These are phyloP conservation scores for Otolemur crassicaudatus DNA, from an alignment of 2,797 vertebrate genomes.

Conservation along the genomic window DNA sequence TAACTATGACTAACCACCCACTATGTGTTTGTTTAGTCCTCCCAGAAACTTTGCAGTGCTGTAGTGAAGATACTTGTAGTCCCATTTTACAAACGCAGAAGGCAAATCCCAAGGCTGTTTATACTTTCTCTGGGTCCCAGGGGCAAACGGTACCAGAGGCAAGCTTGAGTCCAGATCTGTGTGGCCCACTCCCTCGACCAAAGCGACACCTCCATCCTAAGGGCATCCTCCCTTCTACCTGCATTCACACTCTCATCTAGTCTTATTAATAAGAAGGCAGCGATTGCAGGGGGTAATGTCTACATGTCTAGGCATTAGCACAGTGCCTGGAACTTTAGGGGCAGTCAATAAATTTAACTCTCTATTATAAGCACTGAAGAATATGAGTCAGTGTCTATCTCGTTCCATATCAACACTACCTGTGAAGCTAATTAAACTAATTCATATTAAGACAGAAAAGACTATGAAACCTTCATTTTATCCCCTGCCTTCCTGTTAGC, in stretches of 20 bases:
- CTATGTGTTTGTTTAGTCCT: neutral
- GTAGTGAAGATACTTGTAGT: neutral
- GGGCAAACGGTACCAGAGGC: neutral
- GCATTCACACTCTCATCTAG: neutral
- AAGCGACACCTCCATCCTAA: neutral
- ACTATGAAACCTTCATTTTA: slow-evolving; percentile 29
- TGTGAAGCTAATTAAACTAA: slow-evolving; percentile 40
- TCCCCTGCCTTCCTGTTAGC: neutral
- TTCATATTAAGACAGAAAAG: slow-evolving; percentile 52
- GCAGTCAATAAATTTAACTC: neutral
- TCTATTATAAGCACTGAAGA: neutral
- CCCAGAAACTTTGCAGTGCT: neutral
- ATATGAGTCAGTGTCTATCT: neutral
- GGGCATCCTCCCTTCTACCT: neutral
- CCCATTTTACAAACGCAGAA: neutral
- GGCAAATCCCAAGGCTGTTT: neutral
- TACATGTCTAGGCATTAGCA: neutral
- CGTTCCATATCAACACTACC: neutral
- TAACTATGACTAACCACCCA: neutral
- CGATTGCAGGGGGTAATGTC: neutral
- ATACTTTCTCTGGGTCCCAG: neutral
- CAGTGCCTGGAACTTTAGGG: neutral
- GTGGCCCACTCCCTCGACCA: neutral
- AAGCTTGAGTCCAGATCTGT: neutral
- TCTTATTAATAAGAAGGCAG: neutral